Evolutionary conservation across 2,113 vertebrate genomes (phyloP).

Genomic region (Scomber colias): DNA sequence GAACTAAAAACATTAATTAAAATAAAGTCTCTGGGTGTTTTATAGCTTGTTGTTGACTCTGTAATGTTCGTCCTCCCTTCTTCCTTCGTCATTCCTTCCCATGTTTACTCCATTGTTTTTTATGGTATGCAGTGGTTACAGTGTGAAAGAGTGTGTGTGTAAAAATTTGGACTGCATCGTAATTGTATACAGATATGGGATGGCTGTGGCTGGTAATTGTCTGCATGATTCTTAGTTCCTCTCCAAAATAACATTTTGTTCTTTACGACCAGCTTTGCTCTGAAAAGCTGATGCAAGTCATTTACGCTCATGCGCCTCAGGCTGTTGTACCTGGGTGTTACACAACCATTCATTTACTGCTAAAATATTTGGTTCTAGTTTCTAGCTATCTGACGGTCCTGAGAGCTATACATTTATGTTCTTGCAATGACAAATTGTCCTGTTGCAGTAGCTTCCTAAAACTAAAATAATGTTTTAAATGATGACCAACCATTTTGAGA

Average conservation of each 20-base stretch:
- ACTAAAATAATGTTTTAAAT: too few relatives aligned
- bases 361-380: too few relatives aligned
- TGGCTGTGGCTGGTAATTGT: too few relatives aligned
- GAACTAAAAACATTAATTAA: not conserved
- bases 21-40: too few relatives aligned
- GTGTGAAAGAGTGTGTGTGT: not conserved
- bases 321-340: too few relatives aligned
- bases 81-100: not conserved
- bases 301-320: not conserved
- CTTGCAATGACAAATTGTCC: too few relatives aligned
- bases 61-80: not conserved
- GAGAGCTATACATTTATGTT: not conserved
- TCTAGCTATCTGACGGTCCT: not conserved
- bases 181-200: constrained; percentile 23
- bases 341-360: too few relatives aligned
- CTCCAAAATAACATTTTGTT: not conserved
- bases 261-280: not conserved
- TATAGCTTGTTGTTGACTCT: not conserved
- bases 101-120: not conserved
- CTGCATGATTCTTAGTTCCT: not conserved
- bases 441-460: too few relatives aligned
- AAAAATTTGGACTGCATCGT: constrained; percentile 17
- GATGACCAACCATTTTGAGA: not conserved
- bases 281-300: not conserved
- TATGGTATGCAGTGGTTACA: not conserved